A percentile compares a stretch with the other conserved stretches of the same genome.
These are phyloP conservation scores for Euclidia mi DNA, from an alignment of 2,888 invertebrate genomes.

Conservation along the genomic window DNA sequence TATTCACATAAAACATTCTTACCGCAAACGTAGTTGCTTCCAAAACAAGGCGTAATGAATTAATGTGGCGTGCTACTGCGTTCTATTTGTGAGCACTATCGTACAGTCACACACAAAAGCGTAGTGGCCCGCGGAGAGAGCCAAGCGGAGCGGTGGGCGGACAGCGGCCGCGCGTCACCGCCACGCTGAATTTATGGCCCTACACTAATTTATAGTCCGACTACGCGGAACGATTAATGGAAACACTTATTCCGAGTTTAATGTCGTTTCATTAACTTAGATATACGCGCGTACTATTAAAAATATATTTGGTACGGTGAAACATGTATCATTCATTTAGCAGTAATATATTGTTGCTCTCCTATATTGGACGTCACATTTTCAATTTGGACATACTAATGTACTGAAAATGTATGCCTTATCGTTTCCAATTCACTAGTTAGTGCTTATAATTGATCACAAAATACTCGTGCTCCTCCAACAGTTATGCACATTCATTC, in stretches of 20 bases:
- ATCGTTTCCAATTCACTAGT: too few relatives aligned
- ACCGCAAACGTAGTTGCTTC: conserved; percentile 38
- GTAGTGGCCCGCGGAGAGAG: conserved; percentile 8
- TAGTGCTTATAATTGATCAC: too few relatives aligned
- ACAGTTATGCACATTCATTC: too few relatives aligned
- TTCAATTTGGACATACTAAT: too few relatives aligned
- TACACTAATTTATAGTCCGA: conserved; percentile 77
- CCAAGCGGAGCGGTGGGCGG: conserved; percentile 60
- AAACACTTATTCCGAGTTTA: conserved; percentile 70
- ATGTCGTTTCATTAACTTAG: conserved; percentile 59
- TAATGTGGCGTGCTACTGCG: conserved; percentile 51
- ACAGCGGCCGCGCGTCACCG: conserved; percentile 67
- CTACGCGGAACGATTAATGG: conserved; percentile 73
- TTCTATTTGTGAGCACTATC: conserved; percentile 45
- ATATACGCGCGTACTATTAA: conserved; percentile 5
- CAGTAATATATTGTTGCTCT: too few relatives aligned
- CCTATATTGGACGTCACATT: too few relatives aligned
- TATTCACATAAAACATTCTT: conserved; percentile 38
- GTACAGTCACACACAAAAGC: conserved; percentile 28
- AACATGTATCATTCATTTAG: not conserved
- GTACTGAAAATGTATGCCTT: too few relatives aligned
- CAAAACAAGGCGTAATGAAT: conserved; percentile 54
- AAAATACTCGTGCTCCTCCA: too few relatives aligned
- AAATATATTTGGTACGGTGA: not conserved
- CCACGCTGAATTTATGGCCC: conserved; percentile 78